Evolutionary conservation across 2,888 invertebrate species (phyloP).

Genomic region (Acrobasis suavella): DNA sequence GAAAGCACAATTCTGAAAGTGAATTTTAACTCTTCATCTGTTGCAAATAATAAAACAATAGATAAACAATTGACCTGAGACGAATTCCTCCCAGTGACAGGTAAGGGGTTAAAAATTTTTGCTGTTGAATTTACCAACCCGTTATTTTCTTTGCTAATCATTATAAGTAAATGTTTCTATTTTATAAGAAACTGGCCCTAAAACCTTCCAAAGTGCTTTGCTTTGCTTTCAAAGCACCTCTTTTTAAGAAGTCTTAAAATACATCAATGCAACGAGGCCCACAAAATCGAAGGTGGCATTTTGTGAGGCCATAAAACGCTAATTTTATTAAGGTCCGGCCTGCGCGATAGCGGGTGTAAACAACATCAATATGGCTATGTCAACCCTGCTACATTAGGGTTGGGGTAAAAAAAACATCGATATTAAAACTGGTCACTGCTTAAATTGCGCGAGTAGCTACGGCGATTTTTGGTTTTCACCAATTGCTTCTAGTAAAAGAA

Average conservation of each 20-base stretch:
- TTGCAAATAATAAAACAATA: no score
- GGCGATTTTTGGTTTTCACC: no score
- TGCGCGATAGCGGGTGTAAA: conserved; percentile 32
- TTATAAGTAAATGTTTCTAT: not conserved
- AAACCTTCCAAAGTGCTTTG: not conserved
- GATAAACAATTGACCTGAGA: no score
- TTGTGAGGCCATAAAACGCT: conserved; percentile 27
- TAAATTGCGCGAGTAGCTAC: no score
- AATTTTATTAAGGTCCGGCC: conserved; percentile 31
- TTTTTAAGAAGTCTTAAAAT: not conserved
- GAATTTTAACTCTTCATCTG: no score
- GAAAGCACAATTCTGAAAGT: no score
- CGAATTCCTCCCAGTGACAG: no score
- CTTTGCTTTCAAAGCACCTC: not conserved
- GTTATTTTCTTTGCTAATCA: not conserved
- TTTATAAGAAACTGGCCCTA: not conserved
- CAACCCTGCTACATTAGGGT: conserved; percentile 25
- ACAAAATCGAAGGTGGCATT: conserved; percentile 23
- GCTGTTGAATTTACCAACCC: no score
- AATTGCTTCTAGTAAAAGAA: no score
- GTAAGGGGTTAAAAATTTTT: no score
- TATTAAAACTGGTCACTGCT: not conserved
- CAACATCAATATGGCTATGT: conserved; percentile 32
- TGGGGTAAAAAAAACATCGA: conserved; percentile 5
- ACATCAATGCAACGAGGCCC: not conserved